Conservation (phyloP, 2,888 invertebrate species). For the Brachycybe producta region DNA sequence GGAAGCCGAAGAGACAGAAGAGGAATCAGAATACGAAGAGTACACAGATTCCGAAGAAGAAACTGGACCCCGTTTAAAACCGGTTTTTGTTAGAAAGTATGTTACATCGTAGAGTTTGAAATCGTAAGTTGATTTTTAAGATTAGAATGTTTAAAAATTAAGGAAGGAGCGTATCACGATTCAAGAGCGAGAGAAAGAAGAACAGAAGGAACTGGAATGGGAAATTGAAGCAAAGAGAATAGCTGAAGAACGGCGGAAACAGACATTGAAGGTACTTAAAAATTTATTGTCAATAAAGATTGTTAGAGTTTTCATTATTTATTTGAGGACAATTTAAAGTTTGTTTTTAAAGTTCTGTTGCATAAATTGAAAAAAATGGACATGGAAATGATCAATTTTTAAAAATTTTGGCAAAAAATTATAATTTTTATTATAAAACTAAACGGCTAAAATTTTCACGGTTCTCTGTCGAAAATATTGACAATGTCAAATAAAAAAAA, state of each 20-base stretch:
- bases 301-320: not conserved
- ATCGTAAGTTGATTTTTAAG: not conserved
- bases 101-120: constrained; percentile 9
- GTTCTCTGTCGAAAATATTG: not conserved
- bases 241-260: constrained; percentile 74
- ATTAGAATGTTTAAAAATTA: constrained; percentile 9
- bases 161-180: constrained; percentile 82
- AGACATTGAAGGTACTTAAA: constrained; percentile 55
- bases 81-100: constrained; percentile 77
- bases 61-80: constrained; percentile 80
- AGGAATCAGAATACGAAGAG: constrained; percentile 61
- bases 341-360: too few relatives aligned
- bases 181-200: constrained; percentile 83
- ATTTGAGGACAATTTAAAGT: not conserved
- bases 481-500: constrained; percentile 3
- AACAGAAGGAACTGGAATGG: constrained; percentile 64
- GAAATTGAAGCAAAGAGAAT: constrained; percentile 70
- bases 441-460: too few relatives aligned
- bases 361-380: too few relatives aligned
- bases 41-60: constrained; percentile 62
- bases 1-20: constrained; percentile 27
- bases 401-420: too few relatives aligned
- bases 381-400: too few relatives aligned
- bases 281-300: too few relatives aligned
- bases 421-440: too few relatives aligned